Conservation (phyloP, 2,888 invertebrate species). For the Agriopis marginaria region DNA sequence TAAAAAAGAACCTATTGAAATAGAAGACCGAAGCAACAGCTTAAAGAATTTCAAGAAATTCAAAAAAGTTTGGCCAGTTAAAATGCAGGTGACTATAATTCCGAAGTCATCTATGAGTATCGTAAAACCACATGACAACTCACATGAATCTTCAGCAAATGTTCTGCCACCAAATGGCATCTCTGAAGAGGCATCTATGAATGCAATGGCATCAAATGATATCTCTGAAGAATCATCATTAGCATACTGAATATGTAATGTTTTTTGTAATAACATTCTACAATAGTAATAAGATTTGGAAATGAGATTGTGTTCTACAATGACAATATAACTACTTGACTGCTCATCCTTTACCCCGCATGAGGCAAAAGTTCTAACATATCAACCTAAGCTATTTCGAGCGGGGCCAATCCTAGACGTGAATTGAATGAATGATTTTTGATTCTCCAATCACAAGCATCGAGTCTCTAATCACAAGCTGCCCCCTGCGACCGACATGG, state of each 20-base stretch:
- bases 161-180: constrained; percentile 6
- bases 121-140: constrained; percentile 33
- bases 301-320: constrained; percentile 27
- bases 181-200: constrained; percentile 2
- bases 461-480: no score
- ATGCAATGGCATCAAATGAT: constrained; percentile 6
- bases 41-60: constrained; percentile 78
- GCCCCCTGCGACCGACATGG: no score
- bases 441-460: no score
- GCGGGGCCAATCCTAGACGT: no score
- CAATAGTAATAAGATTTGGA: constrained; percentile 18
- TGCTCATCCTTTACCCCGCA: no score
- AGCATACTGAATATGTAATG: constrained; percentile 1
- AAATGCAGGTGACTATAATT: constrained; percentile 66
- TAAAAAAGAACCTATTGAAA: constrained; percentile 67
- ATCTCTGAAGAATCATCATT: constrained; percentile 16
- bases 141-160: constrained; percentile 28
- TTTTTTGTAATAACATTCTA: not conserved
- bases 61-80: constrained; percentile 80
- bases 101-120: constrained; percentile 57
- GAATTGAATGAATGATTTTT: no score
- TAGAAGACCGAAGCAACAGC: constrained; percentile 49
- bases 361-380: no score
- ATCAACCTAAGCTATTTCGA: no score
- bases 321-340: no score